Evolutionary conservation across 2,888 invertebrate genomes (phyloP).

Genomic region (Sialis fuliginosa): DNA sequence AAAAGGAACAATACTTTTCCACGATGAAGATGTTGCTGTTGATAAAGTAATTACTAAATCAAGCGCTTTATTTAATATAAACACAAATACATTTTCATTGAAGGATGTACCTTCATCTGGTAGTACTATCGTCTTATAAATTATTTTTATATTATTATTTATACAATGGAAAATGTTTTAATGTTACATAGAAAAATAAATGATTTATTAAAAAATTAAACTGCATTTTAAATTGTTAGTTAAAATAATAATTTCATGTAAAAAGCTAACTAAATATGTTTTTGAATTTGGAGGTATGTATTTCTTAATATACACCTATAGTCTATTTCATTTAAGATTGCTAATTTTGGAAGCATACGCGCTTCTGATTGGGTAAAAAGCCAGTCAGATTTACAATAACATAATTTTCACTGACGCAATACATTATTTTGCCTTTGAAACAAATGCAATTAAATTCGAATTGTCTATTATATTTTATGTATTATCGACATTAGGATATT

Average conservation of each 20-base stretch:
- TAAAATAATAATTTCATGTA: background rate
- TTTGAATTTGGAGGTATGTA: too few relatives aligned
- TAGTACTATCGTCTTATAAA: slow-evolving; percentile 6
- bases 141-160: slow-evolving; percentile 11
- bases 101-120: background rate
- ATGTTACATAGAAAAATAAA: too few relatives aligned
- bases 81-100: background rate
- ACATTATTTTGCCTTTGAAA: too few relatives aligned
- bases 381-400: too few relatives aligned
- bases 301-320: too few relatives aligned
- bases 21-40: background rate
- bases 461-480: too few relatives aligned
- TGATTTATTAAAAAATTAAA: background rate
- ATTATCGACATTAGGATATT: too few relatives aligned
- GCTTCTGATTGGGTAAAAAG: too few relatives aligned
- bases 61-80: background rate
- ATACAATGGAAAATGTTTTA: slow-evolving; percentile 12
- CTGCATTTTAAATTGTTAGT: background rate
- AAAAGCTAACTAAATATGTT: background rate
- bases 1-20: slow-evolving; percentile 2
- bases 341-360: too few relatives aligned
- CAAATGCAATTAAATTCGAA: too few relatives aligned
- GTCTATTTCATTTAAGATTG: too few relatives aligned
- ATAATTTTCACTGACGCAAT: too few relatives aligned
- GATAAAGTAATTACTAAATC: background rate